Percentiles rank a stretch among this genome's conserved stretches.
Conservation (phyloP, 2,888 invertebrate species). For the Hypercompe scribonia region DNA sequence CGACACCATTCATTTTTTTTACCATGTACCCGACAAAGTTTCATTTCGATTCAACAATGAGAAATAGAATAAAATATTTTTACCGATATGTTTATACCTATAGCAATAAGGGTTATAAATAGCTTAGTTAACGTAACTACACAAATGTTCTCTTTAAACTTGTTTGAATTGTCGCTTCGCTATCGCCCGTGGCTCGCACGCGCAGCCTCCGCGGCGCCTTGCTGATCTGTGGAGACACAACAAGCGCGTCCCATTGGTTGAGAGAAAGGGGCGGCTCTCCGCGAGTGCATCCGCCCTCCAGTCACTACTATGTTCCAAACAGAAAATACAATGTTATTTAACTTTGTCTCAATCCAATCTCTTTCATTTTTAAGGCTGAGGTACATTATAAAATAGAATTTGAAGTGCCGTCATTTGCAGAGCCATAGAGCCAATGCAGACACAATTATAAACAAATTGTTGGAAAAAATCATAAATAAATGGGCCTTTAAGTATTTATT, state of each 20-base stretch:
- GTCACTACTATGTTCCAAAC: constrained; percentile 23
- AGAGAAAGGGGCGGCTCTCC: constrained; percentile 76
- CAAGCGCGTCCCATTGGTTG: constrained; percentile 71
- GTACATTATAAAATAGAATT: neutral
- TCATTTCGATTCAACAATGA: neutral
- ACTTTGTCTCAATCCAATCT: neutral
- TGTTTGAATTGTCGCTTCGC: constrained; percentile 21
- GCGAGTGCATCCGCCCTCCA: constrained; percentile 59
- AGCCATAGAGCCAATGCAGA: neutral
- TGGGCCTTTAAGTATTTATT: neutral
- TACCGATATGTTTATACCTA: neutral
- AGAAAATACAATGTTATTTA: constrained; percentile 2
- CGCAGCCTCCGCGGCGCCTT: constrained; percentile 53
- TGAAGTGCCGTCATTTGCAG: no score
- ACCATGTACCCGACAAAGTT: neutral
- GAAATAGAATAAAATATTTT: neutral
- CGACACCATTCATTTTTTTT: no score
- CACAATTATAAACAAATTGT: neutral
- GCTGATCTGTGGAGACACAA: constrained; percentile 71
- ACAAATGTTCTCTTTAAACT: neutral
- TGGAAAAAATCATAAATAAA: neutral
- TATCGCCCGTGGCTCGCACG: constrained; percentile 30
- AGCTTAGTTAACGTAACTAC: neutral
- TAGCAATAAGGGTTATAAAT: neutral
- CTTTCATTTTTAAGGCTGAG: neutral